phyloP scores from a whole-genome alignment of 2,113 vertebrate genomes.

The Megaleporinus macrocephalus region DNA sequence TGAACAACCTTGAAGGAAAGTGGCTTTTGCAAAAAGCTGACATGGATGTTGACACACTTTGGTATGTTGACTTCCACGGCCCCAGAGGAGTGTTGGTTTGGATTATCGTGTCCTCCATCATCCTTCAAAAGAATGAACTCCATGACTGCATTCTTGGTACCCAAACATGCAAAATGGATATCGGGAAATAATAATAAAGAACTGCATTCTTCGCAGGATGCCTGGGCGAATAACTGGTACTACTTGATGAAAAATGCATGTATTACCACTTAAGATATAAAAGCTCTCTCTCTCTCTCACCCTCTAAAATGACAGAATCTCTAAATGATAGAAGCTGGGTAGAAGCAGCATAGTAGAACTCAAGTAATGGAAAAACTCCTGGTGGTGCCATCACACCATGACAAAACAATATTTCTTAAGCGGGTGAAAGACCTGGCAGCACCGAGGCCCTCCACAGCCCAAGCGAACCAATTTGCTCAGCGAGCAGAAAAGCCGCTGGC shows the following conservation, averaged over 20 bases:
- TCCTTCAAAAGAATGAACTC: not conserved
- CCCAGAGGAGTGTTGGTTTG: not conserved
- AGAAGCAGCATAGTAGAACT: not conserved
- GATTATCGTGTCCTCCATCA: not conserved
- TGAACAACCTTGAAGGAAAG: slow-evolving; percentile 34
- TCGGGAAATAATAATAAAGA: not conserved
- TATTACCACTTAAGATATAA: not conserved
- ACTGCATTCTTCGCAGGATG: not conserved
- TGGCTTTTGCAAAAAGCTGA: slow-evolving; percentile 15
- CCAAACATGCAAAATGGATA: not conserved
- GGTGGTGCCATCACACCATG: not conserved
- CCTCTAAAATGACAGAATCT: not conserved
- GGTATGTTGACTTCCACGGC: not conserved
- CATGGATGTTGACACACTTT: slow-evolving; percentile 34
- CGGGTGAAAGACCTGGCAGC: slow-evolving; percentile 16
- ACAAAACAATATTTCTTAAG: not conserved
- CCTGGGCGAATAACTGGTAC: not conserved
- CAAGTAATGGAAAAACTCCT: not conserved
- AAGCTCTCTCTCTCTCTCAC: too few species aligned
- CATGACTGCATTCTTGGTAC: not conserved
- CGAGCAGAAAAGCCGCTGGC: not conserved
- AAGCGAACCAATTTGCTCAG: not conserved
- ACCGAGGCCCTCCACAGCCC: not conserved
- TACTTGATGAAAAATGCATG: not conserved
- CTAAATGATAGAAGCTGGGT: not conserved